These are phyloP conservation scores for Trypoxylon attenuatum DNA, from an alignment of 2,888 invertebrate species.

Conservation along the genomic window DNA sequence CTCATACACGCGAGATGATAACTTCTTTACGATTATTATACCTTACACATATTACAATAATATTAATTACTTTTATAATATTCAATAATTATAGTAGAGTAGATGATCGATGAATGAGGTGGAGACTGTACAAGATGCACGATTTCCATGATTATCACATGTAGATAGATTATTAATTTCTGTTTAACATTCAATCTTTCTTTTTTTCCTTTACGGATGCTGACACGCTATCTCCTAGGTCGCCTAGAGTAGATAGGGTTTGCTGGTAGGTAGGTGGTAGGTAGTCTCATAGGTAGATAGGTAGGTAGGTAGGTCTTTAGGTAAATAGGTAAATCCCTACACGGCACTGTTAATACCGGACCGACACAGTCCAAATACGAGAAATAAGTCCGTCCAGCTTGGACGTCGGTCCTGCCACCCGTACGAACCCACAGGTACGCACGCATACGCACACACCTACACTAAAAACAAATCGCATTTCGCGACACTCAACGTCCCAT, in stretches of 20 bases:
- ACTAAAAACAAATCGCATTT: no score
- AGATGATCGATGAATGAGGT: constrained; percentile 82
- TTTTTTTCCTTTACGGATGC: constrained; percentile 9
- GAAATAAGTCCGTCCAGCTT: no score
- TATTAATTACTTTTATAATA: constrained; percentile 68
- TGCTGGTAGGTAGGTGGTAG: constrained; percentile 21
- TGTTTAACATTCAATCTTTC: constrained; percentile 53
- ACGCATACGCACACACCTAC: no score
- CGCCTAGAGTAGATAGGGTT: constrained; percentile 28
- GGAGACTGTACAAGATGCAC: constrained; percentile 79
- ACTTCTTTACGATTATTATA: constrained; percentile 60
- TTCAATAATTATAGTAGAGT: constrained; percentile 76
- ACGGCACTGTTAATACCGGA: constrained; percentile 36
- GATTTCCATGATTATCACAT: constrained; percentile 79
- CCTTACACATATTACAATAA: constrained; percentile 70
- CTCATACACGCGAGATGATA: constrained; percentile 60
- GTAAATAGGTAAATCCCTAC: constrained; percentile 30
- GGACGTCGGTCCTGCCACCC: no score
- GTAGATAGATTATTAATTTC: constrained; percentile 81
- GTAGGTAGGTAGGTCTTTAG: constrained; percentile 4
- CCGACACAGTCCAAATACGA: no score
- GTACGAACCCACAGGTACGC: no score
- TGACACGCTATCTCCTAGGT: constrained; percentile 28
- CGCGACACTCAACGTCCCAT: no score
- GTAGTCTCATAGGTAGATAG: constrained; percentile 41